Conservation (phyloP, 1,140 invertebrate genomes). For the Drosophila lini region DNA sequence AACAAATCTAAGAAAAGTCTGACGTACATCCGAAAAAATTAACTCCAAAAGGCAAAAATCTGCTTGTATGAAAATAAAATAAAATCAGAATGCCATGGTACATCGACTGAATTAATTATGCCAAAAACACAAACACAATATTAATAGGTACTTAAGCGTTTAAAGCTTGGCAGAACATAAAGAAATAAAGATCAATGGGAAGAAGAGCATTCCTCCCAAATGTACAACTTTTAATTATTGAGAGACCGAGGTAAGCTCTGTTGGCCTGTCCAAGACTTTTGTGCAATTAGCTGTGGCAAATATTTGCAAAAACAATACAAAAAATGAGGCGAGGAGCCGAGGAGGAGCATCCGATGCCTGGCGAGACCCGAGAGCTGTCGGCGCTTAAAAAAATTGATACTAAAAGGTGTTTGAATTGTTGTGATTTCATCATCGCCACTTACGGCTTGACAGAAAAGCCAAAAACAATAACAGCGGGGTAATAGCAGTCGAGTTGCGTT, state of each 20-base stretch:
- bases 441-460: slow-evolving; percentile 78
- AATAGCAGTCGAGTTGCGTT: slow-evolving; percentile 7
- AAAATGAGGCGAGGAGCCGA: not conserved
- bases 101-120: slow-evolving; percentile 5
- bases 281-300: slow-evolving; percentile 25
- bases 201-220: not conserved
- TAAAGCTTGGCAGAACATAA: not conserved
- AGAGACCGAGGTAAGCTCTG: not conserved
- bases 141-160: slow-evolving; percentile 1
- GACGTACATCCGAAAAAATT: not conserved
- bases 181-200: slow-evolving; percentile 7
- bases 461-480: slow-evolving; percentile 58
- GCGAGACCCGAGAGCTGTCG: slow-evolving; percentile 20
- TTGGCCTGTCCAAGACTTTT: not conserved
- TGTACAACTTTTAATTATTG: not conserved
- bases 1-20: not conserved
- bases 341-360: not conserved
- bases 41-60: not conserved
- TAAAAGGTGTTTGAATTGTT: slow-evolving; percentile 83
- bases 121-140: not conserved
- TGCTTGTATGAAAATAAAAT: not conserved
- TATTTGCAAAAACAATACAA: slow-evolving; percentile 7
- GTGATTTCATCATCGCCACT: slow-evolving; percentile 81
- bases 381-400: slow-evolving; percentile 73
- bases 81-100: not conserved